Conservation (phyloP, 1,140 invertebrate species). For the Drusus annulatus region DNA sequence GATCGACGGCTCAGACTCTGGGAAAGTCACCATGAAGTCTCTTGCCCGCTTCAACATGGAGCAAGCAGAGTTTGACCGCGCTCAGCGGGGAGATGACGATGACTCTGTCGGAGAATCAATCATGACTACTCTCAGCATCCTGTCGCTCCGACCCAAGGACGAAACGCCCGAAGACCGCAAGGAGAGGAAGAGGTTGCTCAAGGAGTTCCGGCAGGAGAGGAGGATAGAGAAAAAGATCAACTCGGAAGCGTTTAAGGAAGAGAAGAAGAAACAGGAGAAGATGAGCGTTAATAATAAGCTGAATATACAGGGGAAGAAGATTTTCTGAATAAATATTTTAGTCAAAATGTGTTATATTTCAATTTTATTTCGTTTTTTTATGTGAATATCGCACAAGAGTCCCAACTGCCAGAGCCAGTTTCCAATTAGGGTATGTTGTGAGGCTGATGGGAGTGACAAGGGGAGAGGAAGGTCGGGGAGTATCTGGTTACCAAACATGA, state of each 20-base stretch:
- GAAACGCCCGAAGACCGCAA: conserved; percentile 88
- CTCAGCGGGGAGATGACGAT: conserved; percentile 64
- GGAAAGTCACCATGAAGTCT: conserved; percentile 79
- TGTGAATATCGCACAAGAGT: no score
- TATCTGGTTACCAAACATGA: no score
- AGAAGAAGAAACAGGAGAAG: conserved; percentile 87
- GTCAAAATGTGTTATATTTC: no score
- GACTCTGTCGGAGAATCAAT: conserved; percentile 77
- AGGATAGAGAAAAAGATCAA: conserved; percentile 91
- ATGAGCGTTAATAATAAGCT: conserved; percentile 81
- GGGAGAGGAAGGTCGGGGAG: no score
- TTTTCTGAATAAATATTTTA: conserved; percentile 68
- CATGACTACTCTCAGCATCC: conserved; percentile 77
- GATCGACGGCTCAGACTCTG: conserved; percentile 69
- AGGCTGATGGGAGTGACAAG: no score
- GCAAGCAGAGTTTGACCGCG: conserved; percentile 61
- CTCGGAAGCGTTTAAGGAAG: conserved; percentile 88
- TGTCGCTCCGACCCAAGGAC: conserved; percentile 84
- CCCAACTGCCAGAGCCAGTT: no score
- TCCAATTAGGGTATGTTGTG: no score
- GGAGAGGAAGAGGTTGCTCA: conserved; percentile 86
- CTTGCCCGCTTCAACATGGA: conserved; percentile 77
- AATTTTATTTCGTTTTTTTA: no score
- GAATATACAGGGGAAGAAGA: conserved; percentile 81
- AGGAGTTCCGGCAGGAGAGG: conserved; percentile 87